A percentile compares a stretch with the other conserved stretches of the same genome.
Evolutionary conservation across 2,888 invertebrate species (phyloP).

Genomic region (Macrophya annulata): DNA sequence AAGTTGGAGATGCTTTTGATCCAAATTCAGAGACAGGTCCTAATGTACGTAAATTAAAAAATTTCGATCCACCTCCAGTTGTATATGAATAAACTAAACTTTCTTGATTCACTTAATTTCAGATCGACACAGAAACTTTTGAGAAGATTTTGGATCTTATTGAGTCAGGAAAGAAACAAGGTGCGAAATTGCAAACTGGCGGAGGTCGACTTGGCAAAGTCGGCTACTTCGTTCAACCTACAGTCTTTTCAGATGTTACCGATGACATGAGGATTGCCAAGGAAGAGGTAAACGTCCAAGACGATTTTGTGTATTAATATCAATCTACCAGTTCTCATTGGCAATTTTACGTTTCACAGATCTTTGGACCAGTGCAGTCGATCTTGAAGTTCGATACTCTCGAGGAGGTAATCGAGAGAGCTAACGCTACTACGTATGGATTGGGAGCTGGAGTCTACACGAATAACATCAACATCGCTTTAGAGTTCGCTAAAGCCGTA

Average conservation of each 20-base stretch:
- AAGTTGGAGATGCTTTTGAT: conserved; percentile 82
- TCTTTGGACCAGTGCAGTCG: conserved; percentile 95
- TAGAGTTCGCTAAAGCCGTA: conserved; percentile 88
- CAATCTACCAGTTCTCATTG: neutral
- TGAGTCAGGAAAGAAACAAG: conserved; percentile 89
- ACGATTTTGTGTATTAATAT: neutral
- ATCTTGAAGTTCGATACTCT: conserved; percentile 91
- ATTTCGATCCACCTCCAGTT: neutral
- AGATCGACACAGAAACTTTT: conserved; percentile 89
- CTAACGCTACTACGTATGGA: conserved; percentile 91
- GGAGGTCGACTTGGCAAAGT: conserved; percentile 86
- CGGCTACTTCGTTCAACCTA: conserved; percentile 87
- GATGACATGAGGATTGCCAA: conserved; percentile 80
- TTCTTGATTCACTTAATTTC: conserved; percentile 54
- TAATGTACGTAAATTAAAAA: conserved; percentile 76
- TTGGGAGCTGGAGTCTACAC: conserved; percentile 92
- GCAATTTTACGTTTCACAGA: conserved; percentile 80
- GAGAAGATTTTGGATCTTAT: conserved; percentile 89
- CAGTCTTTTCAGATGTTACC: conserved; percentile 80
- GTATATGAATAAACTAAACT: neutral
- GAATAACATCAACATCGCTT: conserved; percentile 88
- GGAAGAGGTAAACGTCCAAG: conserved; percentile 76
- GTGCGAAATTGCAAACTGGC: conserved; percentile 90
- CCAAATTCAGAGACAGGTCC: conserved; percentile 80
- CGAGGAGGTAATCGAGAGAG: conserved; percentile 90